These are phyloP conservation scores for Telenomus remus DNA, from an alignment of 1,140 invertebrate species.

Conservation along the genomic window DNA sequence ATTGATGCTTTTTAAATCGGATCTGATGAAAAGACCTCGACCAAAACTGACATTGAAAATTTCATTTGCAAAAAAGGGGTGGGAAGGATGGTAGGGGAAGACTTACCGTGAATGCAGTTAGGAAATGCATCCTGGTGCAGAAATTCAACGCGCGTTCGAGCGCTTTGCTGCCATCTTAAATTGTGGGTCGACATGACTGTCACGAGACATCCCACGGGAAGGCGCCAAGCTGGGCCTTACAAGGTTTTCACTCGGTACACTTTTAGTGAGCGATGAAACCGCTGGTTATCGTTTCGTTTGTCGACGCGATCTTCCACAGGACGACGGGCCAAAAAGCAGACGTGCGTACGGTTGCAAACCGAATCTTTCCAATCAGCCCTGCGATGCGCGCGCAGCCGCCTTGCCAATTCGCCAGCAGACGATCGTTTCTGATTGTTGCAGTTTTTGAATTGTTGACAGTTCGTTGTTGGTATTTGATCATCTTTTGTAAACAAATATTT, in stretches of 20 bases:
- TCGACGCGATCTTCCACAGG: slow-evolving; percentile 6
- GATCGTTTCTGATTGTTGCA: neutral
- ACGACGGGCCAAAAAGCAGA: slow-evolving; percentile 2
- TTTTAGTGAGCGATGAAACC: neutral
- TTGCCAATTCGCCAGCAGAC: slow-evolving; percentile 12
- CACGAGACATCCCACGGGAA: neutral
- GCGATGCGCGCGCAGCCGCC: slow-evolving; percentile 4
- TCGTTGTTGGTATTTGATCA: too few species aligned
- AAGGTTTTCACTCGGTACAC: neutral
- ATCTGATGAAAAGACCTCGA: neutral
- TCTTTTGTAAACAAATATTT: too few species aligned
- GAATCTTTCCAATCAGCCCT: neutral
- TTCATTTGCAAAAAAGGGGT: neutral
- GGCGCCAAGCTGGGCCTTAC: too few species aligned
- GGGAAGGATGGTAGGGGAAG: neutral
- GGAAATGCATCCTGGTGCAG: slow-evolving; percentile 47
- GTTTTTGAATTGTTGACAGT: neutral
- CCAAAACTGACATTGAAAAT: too few species aligned
- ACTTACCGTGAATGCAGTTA: slow-evolving; percentile 49
- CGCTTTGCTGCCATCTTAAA: slow-evolving; percentile 58
- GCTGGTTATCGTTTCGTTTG: neutral
- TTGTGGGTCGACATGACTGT: slow-evolving; percentile 8
- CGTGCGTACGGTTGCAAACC: slow-evolving; percentile 2
- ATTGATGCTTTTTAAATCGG: neutral
- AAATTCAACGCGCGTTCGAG: neutral